Conservation (phyloP, 2,113 vertebrate species). For the Plecotus auritus region DNA sequence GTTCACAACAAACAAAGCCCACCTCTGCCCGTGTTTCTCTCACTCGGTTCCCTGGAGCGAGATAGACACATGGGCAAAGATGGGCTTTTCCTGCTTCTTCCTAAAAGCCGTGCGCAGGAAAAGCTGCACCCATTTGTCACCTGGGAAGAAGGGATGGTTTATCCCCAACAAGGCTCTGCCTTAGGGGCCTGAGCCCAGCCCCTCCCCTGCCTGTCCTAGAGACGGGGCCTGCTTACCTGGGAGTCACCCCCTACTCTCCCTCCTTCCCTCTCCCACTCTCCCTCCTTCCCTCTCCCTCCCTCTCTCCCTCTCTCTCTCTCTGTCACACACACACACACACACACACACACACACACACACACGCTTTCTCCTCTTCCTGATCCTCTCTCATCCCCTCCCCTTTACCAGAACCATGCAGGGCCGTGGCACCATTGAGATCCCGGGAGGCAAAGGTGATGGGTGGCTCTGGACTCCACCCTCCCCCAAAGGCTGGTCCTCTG, state of each 20-base stretch:
- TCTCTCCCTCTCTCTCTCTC: background rate
- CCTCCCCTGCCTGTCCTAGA: background rate
- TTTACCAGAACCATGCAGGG: background rate
- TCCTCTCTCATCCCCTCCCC: background rate
- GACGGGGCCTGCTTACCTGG: background rate
- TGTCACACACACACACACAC: background rate
- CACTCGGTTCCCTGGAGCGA: conserved; percentile 19
- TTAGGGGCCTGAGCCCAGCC: background rate
- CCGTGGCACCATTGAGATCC: too few species aligned
- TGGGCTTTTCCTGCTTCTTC: conserved; percentile 48
- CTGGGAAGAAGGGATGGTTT: background rate
- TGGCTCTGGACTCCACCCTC: background rate
- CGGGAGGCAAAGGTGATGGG: accelerated
- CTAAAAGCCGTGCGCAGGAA: conserved; percentile 33
- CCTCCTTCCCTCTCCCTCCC: too few species aligned
- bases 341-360: background rate
- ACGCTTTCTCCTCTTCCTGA: too few species aligned
- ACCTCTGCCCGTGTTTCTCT: too few species aligned
- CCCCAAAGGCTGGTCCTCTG: background rate
- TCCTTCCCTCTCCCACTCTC: background rate
- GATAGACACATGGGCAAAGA: conserved; percentile 34
- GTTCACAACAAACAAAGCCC: background rate
- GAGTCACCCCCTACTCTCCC: too few species aligned
- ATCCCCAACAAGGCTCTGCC: background rate
- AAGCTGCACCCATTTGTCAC: accelerated